Evolutionary conservation across 2,888 invertebrate species (phyloP), one percentile per base, ranked within the genome.

Genomic region (Aphodius granarius): DNA sequence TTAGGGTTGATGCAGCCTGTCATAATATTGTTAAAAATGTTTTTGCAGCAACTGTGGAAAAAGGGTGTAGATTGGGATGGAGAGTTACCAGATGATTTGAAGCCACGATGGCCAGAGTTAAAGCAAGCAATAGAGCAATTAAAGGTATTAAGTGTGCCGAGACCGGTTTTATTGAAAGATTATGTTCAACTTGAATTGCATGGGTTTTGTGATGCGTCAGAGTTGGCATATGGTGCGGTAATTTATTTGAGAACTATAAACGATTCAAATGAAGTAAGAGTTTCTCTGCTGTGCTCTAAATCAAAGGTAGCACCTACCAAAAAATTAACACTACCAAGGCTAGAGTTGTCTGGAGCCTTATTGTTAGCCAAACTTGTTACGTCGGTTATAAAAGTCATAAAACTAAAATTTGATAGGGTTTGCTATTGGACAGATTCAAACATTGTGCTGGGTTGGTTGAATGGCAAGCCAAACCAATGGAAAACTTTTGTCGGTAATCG

Each of bases 321-420:
- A 71, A 66, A 20, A 23, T 68, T 81, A 0, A 78, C 82, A 0
- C 63, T 83, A 20, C 83, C 83, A 18, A 18, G 81, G 17, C 71
- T 84, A 17, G 82, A 83, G 75, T 74, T 84, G 0, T 81, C 43
- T 1, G 65, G 65, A 6, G 16, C 65, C 0, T 3, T 65, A 6
- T 3, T 65, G 3, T 19, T 65, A 3, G 65, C 65, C 1, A 19
- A 65, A 18, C n/a, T 65, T 1, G 19, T 65, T 2, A 65, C 1
- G 9, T 18, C 2, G n/a, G 65, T 65, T 18, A 65, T 18, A 3
- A 65, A 16, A 0, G n/a, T 1, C 3, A 2, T 65, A 13, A 65
- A 15, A 3, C 3, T 65, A 3, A 65, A 65, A 0, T 16, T 18
- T 3, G 3, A 18, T 65, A 65, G n/a, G n/a, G 3, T 19, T 0